Evolutionary conservation across 1,140 invertebrate genomes (phyloP).

Genomic region (Nasonia vitripennis): DNA sequence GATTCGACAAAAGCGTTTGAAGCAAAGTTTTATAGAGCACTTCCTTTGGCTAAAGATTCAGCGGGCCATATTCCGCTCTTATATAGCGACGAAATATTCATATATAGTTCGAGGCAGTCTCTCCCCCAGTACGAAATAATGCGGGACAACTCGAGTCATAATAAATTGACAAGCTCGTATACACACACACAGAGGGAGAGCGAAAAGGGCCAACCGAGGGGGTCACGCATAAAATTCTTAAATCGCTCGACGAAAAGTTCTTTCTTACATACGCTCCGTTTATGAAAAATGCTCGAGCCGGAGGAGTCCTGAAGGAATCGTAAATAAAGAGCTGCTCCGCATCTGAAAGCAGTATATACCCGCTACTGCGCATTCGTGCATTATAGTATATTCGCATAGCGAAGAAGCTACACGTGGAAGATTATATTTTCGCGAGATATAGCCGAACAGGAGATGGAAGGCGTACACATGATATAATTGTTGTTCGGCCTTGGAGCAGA

Average conservation of each 20-base stretch:
- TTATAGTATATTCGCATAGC: background rate
- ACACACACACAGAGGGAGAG: background rate
- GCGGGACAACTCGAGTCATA: conserved; percentile 1
- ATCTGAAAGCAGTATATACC: conserved; percentile 24
- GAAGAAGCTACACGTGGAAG: background rate
- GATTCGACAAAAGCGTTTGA: too few species aligned
- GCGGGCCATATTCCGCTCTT: too few species aligned
- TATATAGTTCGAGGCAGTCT: too few species aligned
- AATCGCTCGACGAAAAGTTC: conserved; percentile 31
- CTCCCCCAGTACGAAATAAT: conserved; percentile 1
- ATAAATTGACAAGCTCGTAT: conserved; percentile 25
- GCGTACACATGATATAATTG: background rate
- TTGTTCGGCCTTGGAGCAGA: background rate
- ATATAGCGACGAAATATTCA: too few species aligned
- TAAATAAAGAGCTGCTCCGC: conserved; percentile 41
- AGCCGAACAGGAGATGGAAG: background rate
- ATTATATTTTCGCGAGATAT: conserved; percentile 2
- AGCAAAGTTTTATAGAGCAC: too few species aligned
- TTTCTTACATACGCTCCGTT: background rate
- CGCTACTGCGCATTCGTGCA: background rate
- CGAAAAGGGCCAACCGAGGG: background rate
- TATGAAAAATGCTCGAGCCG: conserved; percentile 45
- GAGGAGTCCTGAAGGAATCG: conserved; percentile 42
- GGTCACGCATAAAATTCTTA: conserved; percentile 48
- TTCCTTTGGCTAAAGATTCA: too few species aligned